These are phyloP conservation scores for Automeris io DNA, from an alignment of 2,888 invertebrate species.

Conservation along the genomic window DNA sequence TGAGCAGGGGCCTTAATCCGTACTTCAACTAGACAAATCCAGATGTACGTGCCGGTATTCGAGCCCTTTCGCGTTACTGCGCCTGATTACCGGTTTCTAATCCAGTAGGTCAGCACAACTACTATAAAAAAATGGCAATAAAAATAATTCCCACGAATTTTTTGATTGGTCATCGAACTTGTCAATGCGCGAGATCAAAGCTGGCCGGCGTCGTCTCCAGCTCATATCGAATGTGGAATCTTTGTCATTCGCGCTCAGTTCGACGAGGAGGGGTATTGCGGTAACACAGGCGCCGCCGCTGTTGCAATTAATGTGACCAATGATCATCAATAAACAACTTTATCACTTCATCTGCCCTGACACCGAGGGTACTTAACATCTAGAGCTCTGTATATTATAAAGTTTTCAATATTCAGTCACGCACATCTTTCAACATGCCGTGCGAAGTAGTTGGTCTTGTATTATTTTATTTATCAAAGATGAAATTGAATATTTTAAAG, in stretches of 20 bases:
- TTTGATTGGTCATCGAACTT: slow-evolving; percentile 66
- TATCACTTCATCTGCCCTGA: slow-evolving; percentile 72
- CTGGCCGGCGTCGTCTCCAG: slow-evolving; percentile 41
- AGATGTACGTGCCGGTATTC: too few relatives aligned
- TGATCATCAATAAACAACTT: slow-evolving; percentile 75
- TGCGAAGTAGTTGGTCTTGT: slow-evolving; percentile 15
- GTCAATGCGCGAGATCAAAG: slow-evolving; percentile 61
- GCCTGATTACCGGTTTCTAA: too few relatives aligned
- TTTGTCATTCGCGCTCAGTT: slow-evolving; percentile 65
- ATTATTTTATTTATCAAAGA: slow-evolving; percentile 27
- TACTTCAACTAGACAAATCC: too few relatives aligned
- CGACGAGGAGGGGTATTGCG: slow-evolving; percentile 48
- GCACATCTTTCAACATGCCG: slow-evolving; percentile 51
- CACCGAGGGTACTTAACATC: slow-evolving; percentile 58
- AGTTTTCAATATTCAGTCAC: slow-evolving; percentile 66
- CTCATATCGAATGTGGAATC: slow-evolving; percentile 59
- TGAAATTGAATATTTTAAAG: slow-evolving; percentile 20
- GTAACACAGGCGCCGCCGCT: slow-evolving; percentile 64
- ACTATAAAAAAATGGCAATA: slow-evolving; percentile 19
- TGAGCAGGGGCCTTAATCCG: too few relatives aligned
- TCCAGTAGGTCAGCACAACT: too few relatives aligned
- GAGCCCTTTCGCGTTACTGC: too few relatives aligned
- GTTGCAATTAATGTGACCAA: slow-evolving; percentile 71
- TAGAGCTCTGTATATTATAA: slow-evolving; percentile 50
- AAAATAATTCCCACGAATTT: slow-evolving; percentile 40